phyloP scores from a whole-genome alignment of 1,140 invertebrate genomes.

The Ceratina japonica region DNA sequence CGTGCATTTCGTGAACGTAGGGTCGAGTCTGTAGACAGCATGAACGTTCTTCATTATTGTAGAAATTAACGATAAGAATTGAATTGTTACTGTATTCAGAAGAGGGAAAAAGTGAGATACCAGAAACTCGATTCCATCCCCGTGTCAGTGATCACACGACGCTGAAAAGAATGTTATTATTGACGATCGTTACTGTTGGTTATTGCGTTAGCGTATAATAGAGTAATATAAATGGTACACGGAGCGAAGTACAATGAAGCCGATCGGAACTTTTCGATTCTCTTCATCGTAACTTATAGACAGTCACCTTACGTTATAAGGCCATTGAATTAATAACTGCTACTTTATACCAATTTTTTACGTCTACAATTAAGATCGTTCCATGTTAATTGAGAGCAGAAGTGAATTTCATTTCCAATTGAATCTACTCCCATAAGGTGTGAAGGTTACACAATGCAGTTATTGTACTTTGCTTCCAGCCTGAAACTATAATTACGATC shows the following conservation, averaged over 20 bases:
- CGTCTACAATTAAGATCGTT: not conserved
- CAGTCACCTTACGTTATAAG: not conserved
- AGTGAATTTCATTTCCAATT: not conserved
- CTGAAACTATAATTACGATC: slow-evolving; percentile 26
- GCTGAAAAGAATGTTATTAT: slow-evolving; percentile 45
- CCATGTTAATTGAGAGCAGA: not conserved
- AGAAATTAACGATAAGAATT: slow-evolving; percentile 39
- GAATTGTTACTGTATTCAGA: slow-evolving; percentile 23
- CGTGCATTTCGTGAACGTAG: slow-evolving; percentile 54
- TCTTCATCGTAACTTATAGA: not conserved
- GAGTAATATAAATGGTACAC: slow-evolving; percentile 41
- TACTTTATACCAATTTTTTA: slow-evolving; percentile 19
- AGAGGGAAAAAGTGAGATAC: not conserved
- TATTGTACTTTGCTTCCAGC: slow-evolving; percentile 26
- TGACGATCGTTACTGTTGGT: slow-evolving; percentile 56
- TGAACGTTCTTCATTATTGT: slow-evolving; percentile 39
- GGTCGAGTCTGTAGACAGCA: slow-evolving; percentile 50
- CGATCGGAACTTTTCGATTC: not conserved
- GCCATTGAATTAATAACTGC: not conserved
- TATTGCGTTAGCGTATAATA: slow-evolving; percentile 52
- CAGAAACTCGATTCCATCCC: slow-evolving; percentile 55
- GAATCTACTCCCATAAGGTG: not conserved
- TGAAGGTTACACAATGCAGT: slow-evolving; percentile 1
- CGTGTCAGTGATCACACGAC: slow-evolving; percentile 34
- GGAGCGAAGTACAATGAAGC: slow-evolving; percentile 26